Evolutionary conservation across 2,888 invertebrate genomes (phyloP).

Genomic region (Cistogaster globosa): DNA sequence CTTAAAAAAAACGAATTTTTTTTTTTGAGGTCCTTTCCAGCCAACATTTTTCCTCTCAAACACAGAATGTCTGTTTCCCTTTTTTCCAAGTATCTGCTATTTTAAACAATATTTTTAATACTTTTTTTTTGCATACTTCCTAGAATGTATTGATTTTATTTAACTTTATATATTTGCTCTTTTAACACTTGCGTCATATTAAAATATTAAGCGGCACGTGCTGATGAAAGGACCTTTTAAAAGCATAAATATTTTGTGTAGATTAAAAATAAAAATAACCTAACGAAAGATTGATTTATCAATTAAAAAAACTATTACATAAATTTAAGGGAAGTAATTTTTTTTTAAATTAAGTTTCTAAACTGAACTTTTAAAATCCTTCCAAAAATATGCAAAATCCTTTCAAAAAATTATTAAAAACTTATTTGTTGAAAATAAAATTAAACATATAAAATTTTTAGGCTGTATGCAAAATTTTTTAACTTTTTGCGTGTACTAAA

Average conservation of each 20-base stretch:
- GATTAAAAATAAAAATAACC: conserved; percentile 1
- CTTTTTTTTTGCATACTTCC: too few relatives aligned
- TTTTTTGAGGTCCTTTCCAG: too few relatives aligned
- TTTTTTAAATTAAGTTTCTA: not conserved
- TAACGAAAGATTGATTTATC: not conserved
- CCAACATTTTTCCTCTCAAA: too few relatives aligned
- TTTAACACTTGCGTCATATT: not conserved
- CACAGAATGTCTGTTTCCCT: too few relatives aligned
- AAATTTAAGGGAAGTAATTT: conserved; percentile 16
- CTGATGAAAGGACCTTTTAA: not conserved
- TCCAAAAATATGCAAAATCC: not conserved
- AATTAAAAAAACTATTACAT: conserved; percentile 5
- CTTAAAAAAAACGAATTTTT: too few relatives aligned
- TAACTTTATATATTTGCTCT: not conserved
- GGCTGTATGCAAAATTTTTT: not conserved
- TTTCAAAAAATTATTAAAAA: conserved; percentile 34
- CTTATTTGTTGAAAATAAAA: not conserved
- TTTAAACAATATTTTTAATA: too few relatives aligned
- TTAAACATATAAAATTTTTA: not conserved
- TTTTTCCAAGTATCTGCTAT: too few relatives aligned
- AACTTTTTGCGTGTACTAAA: conserved; percentile 58
- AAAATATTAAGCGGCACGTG: conserved; percentile 5
- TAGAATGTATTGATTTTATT: too few relatives aligned
- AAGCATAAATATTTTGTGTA: not conserved
- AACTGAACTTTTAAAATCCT: not conserved